phyloP scores from a whole-genome alignment of 2,797 vertebrate genomes.

The Silurus aristotelis region DNA sequence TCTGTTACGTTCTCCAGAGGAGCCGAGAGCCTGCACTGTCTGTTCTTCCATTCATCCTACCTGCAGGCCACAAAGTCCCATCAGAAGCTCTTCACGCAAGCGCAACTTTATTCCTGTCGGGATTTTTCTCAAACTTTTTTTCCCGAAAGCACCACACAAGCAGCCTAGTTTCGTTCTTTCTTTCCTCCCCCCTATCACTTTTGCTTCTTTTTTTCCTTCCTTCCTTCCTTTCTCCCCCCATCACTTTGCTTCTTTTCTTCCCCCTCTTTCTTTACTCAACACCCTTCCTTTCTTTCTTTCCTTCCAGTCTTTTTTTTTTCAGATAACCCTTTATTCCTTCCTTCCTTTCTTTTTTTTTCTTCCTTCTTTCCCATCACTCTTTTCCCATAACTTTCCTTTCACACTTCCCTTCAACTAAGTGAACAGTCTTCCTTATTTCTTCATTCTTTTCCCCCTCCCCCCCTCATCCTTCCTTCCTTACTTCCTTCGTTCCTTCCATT shows the following conservation, averaged over 20 bases:
- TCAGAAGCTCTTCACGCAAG: too few relatives aligned
- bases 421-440: too few relatives aligned
- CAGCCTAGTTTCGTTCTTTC: too few relatives aligned
- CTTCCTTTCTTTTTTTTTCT: neutral
- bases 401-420: too few relatives aligned
- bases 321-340: neutral
- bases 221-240: neutral
- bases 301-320: neutral
- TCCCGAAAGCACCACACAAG: neutral
- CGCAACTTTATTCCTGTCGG: too few relatives aligned
- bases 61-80: constrained; percentile 18
- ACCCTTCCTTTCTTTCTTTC: neutral
- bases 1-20: constrained; percentile 3
- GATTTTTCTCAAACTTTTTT: neutral
- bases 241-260: neutral
- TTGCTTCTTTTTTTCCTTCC: neutral
- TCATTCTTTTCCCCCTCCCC: too few relatives aligned
- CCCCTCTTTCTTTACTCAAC: neutral
- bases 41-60: neutral
- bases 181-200: too few relatives aligned
- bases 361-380: too few relatives aligned
- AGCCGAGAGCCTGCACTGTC: neutral
- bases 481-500: too few relatives aligned
- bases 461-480: neutral
- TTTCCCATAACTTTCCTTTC: too few relatives aligned